Conservation (phyloP, 2,797 vertebrate genomes). For the Tauraco hartlaubi region DNA sequence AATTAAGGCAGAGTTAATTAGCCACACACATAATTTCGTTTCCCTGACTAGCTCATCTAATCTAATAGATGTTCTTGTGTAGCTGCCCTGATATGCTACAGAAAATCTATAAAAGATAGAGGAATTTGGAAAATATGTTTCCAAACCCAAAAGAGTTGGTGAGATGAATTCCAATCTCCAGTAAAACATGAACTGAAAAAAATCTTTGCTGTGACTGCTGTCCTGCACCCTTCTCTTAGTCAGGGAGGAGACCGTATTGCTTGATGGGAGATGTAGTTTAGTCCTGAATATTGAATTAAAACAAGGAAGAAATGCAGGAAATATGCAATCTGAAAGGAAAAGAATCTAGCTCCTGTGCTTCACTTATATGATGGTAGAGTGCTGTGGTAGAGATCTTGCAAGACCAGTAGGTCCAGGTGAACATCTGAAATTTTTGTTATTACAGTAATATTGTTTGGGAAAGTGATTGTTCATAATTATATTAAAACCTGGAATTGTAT, state of each 20-base stretch:
- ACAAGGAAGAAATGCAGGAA: background rate
- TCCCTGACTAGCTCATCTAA: background rate
- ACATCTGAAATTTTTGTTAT: background rate
- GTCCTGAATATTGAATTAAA: background rate
- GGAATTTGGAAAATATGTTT: background rate
- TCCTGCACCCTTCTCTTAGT: background rate
- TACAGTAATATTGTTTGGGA: background rate
- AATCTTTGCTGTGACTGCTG: background rate
- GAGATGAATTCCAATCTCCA: background rate
- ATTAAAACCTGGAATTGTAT: background rate
- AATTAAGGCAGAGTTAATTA: background rate
- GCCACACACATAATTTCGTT: background rate
- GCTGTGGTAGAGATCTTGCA: background rate
- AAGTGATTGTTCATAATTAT: background rate
- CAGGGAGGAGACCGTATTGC: background rate
- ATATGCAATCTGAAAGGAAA: background rate
- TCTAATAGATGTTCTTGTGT: background rate
- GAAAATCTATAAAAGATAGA: background rate
- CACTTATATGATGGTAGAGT: fast-evolving
- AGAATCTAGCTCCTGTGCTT: background rate
- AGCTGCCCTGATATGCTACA: background rate
- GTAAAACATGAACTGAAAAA: background rate
- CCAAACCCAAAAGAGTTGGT: background rate
- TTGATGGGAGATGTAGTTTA: background rate
- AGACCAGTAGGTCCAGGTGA: background rate